phyloP scores from a whole-genome alignment of 2,797 vertebrate species.

The Typhlichthys eigenmanni region DNA sequence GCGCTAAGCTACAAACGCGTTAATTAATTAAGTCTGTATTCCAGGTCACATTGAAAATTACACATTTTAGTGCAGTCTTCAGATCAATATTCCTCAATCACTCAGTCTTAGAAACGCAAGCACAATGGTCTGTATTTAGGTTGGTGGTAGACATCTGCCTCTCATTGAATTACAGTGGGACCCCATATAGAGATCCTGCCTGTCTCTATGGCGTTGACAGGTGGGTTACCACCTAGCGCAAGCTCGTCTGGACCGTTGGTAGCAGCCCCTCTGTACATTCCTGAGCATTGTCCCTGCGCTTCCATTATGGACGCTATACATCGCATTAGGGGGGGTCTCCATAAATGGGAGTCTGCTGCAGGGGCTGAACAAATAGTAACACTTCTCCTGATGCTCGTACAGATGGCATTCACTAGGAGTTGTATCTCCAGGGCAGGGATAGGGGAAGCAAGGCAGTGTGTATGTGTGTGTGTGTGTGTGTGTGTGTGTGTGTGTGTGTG shows the following conservation, averaged over 20 bases:
- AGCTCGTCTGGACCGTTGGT: conserved; percentile 20
- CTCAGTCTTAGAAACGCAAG: conserved; percentile 37
- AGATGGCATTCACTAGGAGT: conserved; percentile 38
- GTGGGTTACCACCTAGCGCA: conserved; percentile 28
- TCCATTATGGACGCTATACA: conserved; percentile 49
- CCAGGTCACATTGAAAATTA: neutral
- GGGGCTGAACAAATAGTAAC: conserved; percentile 63
- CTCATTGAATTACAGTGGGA: conserved; percentile 34
- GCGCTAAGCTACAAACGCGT: too few species aligned
- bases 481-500: conserved; percentile 12
- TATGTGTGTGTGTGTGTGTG: conserved; percentile 3
- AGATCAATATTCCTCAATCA: conserved; percentile 38
- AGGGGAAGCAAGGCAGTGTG: conserved; percentile 16
- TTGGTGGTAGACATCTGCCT: conserved; percentile 55
- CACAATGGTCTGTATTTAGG: conserved; percentile 44
- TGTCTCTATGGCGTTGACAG: conserved; percentile 28
- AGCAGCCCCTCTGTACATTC: conserved; percentile 25
- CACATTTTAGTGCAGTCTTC: conserved; percentile 7
- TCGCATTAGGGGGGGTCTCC: conserved; percentile 33
- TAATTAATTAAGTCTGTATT: too few species aligned
- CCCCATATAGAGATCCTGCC: conserved; percentile 32
- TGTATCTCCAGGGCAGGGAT: conserved; percentile 37
- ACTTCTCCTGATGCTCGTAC: conserved; percentile 60
- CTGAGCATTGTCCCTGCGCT: conserved; percentile 33
- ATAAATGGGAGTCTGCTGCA: conserved; percentile 42